phyloP scores from a whole-genome alignment of 1,140 invertebrate genomes.

The Bacillus rossius region DNA sequence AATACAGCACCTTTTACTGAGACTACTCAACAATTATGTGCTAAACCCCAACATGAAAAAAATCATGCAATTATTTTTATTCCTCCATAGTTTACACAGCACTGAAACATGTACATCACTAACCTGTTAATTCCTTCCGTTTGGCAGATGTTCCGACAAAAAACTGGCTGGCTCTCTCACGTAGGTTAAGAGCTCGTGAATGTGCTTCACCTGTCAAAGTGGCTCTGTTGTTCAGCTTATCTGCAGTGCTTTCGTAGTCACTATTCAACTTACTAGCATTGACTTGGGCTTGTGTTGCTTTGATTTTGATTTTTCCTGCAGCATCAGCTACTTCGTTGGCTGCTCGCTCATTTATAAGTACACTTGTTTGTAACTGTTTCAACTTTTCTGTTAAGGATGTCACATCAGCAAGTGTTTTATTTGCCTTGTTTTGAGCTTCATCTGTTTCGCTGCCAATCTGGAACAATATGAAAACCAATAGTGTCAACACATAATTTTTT shows the following conservation, averaged over 20 bases:
- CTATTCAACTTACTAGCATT: slow-evolving; percentile 47
- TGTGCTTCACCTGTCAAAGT: slow-evolving; percentile 58
- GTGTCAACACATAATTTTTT: neutral
- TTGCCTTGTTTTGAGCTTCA: slow-evolving; percentile 65
- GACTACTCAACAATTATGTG: no score
- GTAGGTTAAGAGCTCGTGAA: slow-evolving; percentile 62
- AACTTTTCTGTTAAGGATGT: slow-evolving; percentile 58
- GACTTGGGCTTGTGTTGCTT: slow-evolving; percentile 50
- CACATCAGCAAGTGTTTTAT: slow-evolving; percentile 63
- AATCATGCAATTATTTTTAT: no score
- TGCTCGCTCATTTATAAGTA: slow-evolving; percentile 64
- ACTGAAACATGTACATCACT: neutral
- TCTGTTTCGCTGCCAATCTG: slow-evolving; percentile 64
- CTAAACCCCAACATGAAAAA: no score
- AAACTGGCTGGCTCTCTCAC: slow-evolving; percentile 66
- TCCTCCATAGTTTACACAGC: no score
- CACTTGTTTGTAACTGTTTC: slow-evolving; percentile 66
- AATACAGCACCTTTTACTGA: neutral
- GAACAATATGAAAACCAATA: slow-evolving; percentile 13
- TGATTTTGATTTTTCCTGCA: slow-evolving; percentile 45
- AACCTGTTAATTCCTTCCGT: slow-evolving; percentile 63
- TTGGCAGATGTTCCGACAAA: slow-evolving; percentile 70
- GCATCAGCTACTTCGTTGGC: slow-evolving; percentile 53
- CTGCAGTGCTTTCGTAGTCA: slow-evolving; percentile 53
- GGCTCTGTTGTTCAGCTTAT: slow-evolving; percentile 53